phyloP scores from a whole-genome alignment of 2,888 invertebrate species.

The Diloba caeruleocephala region DNA sequence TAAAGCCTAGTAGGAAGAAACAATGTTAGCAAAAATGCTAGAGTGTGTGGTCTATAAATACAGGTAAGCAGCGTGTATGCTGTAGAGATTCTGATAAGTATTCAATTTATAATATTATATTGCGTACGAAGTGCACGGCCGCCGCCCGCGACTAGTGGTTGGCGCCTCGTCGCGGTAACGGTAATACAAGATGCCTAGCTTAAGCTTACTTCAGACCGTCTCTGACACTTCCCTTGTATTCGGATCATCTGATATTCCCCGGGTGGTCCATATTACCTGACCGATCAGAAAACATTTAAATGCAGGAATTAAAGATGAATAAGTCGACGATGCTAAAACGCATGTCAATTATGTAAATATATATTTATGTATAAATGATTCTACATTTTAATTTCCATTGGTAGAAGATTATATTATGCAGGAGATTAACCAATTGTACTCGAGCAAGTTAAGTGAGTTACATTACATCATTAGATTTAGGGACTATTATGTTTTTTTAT shows the following conservation, averaged over 20 bases:
- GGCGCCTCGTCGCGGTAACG: slow-evolving; percentile 84
- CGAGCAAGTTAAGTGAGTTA: no score
- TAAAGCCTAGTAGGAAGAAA: slow-evolving; percentile 30
- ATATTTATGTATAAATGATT: no score
- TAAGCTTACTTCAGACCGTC: slow-evolving; percentile 70
- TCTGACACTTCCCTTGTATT: slow-evolving; percentile 64
- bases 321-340: slow-evolving; percentile 8
- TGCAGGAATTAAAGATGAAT: slow-evolving; percentile 34
- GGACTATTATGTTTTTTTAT: no score
- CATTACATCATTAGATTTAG: no score
- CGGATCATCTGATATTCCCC: slow-evolving; percentile 49
- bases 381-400: no score
- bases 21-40: slow-evolving; percentile 16
- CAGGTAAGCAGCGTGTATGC: slow-evolving; percentile 33
- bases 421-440: no score
- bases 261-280: slow-evolving; percentile 48
- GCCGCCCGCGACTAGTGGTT: slow-evolving; percentile 56
- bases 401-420: no score
- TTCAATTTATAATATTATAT: slow-evolving; percentile 59
- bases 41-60: slow-evolving; percentile 28
- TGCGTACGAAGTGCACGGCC: slow-evolving; percentile 48
- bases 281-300: slow-evolving; percentile 16
- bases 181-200: slow-evolving; percentile 85
- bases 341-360: background rate
- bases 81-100: slow-evolving; percentile 43